Base-by-base conservation (phyloP, 2,113 vertebrate species). In the Climacteris rufus region DNA sequence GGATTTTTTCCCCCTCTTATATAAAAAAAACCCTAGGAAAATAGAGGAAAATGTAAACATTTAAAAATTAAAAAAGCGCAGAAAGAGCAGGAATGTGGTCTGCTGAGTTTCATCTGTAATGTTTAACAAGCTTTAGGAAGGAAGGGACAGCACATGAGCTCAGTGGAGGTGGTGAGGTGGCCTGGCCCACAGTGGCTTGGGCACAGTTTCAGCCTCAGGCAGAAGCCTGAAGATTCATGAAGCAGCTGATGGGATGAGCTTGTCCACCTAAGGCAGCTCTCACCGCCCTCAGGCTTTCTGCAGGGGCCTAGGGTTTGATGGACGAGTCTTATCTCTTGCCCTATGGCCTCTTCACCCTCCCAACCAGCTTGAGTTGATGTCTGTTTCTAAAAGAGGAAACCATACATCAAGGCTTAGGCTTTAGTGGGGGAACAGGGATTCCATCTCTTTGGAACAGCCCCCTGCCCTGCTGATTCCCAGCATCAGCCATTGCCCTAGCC, bases 221-320 rank as follows among this genome's bases (percentile, higher is more conserved):
- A 89, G 49, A 72, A 87, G 23, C 13, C 50, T 70, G n/a, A 66
- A 37, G 19, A 39, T 33, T 23, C 33, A 37, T 19, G 16, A 35
- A 70, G 70, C 40, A 86, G 33, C 30, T 2, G 2, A 80, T 13
- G 14, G 15, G 10, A 39, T 0, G 1, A 50, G 17, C 9, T n/a
- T 10, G 15, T 44, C 56, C 39, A 42, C 9, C 22, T n/a, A 35
- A 59, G 15, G 44, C 15, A 86, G 27, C 42, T 63, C 40, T 45
- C n/a, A 44, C 40, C 57, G 30, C 50, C 28, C 60, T 37, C 31
- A 30, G 42, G 47, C 28, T 63, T 90, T 66, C 69, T 84, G 10
- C 42, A 59, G 25, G 24, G 17, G 2, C 18, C 20, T 27, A 11
- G 30, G 16, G 6, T n/a, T 77, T 80, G 64, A n/a, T 23, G 37